Conservation (phyloP, 2,797 vertebrate genomes). For the Lycodopsis pacificus region DNA sequence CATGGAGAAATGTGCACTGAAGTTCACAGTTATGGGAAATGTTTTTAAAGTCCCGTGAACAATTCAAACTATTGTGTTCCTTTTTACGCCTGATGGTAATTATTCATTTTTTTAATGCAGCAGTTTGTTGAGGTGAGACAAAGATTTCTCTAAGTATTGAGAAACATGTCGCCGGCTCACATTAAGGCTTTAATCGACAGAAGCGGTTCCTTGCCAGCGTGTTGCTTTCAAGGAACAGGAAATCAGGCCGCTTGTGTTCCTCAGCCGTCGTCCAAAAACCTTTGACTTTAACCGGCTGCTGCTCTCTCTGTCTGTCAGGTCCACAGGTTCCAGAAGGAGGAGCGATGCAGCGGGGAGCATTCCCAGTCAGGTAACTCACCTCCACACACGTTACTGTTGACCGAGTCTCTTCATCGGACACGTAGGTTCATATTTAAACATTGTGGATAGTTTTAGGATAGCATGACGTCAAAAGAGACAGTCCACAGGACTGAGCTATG, state of each 20-base stretch:
- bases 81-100: background rate
- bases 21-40: background rate
- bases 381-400: background rate
- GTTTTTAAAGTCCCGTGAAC: background rate
- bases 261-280: slow-evolving; percentile 5
- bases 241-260: slow-evolving; percentile 15
- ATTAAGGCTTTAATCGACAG: slow-evolving; percentile 12
- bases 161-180: background rate
- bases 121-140: background rate
- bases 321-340: slow-evolving; percentile 87
- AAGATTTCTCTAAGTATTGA: background rate
- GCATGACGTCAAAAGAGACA: background rate
- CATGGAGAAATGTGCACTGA: background rate
- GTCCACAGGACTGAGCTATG: too few species aligned
- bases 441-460: background rate
- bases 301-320: slow-evolving; percentile 76
- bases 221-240: slow-evolving; percentile 37
- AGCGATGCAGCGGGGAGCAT: slow-evolving; percentile 86
- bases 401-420: background rate
- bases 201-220: slow-evolving; percentile 3
- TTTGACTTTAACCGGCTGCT: background rate
- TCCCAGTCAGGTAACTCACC: slow-evolving; percentile 88
- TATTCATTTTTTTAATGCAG: background rate
- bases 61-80: too few species aligned
- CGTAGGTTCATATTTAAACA: background rate